Evolutionary conservation across 2,888 invertebrate genomes (phyloP).

Genomic region (Dichetophora obliterata): DNA sequence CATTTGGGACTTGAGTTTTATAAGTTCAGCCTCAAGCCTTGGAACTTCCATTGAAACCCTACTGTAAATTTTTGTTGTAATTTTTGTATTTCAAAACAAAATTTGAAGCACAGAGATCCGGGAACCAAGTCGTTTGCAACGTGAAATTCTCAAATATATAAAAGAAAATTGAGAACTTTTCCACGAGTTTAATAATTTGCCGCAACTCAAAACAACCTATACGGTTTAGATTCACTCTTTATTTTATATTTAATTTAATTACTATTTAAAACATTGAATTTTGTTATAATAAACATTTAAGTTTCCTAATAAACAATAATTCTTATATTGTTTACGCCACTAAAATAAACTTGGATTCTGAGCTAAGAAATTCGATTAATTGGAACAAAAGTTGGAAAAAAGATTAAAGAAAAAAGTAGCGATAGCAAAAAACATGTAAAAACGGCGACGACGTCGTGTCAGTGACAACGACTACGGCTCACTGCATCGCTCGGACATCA

Average conservation of each 20-base stretch:
- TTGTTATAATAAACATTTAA: no score
- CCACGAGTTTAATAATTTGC: slow-evolving; percentile 44
- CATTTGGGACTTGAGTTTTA: no score
- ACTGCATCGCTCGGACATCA: slow-evolving; percentile 4
- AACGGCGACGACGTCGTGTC: slow-evolving; percentile 48
- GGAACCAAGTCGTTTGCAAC: slow-evolving; percentile 20
- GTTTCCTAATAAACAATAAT: no score
- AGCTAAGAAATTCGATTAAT: slow-evolving; percentile 49
- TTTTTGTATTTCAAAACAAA: no score
- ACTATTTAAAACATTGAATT: no score
- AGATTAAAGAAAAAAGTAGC: slow-evolving; percentile 51
- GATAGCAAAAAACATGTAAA: slow-evolving; percentile 47
- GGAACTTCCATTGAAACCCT: no score
- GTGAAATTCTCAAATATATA: slow-evolving; percentile 19
- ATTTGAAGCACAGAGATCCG: slow-evolving; percentile 27
- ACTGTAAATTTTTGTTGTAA: no score
- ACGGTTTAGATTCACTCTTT: no score
- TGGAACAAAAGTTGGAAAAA: slow-evolving; percentile 49
- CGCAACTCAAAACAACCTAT: not conserved
- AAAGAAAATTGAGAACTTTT: slow-evolving; percentile 32
- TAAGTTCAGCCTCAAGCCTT: no score
- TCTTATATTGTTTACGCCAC: not conserved
- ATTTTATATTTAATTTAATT: no score
- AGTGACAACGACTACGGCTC: slow-evolving; percentile 26
- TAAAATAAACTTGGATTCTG: not conserved